Evolutionary conservation across 2,797 vertebrate genomes (phyloP), one percentile per base, ranked within the genome.

Genomic region (Coccyzus lansbergi): DNA sequence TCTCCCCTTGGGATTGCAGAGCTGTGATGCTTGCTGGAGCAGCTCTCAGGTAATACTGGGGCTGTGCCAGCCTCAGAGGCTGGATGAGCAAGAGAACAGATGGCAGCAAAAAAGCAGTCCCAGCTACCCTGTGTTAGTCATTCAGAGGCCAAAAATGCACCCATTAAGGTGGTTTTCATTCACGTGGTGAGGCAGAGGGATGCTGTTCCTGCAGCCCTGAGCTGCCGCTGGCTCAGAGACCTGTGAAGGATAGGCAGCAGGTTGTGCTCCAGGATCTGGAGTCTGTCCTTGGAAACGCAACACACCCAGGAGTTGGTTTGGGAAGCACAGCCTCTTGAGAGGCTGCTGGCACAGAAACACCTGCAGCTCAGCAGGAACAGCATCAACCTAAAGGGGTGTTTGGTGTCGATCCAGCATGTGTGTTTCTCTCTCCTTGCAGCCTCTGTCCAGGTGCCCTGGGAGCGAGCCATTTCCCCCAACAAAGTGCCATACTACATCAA

Each of bases 401-500:
- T 77, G 72, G 9, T 58, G 38, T 42, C 83, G 58, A 34, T 88
- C 65, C 58, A 55, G 88, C 72, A 20, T 92, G 68, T 26, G 20
- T 84, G 15, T 95, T n/a, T n/a, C 25, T 97, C 49, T 96, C 81
- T 81, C 80, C 90, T 93, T 92, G 83, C 97, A 99, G 99, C 98
- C 96, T 99, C 99, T 34, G 99, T 99, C 92, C 99, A 99, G 97
- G 98, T 99, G 85, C 99, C 99, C 55, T 99, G 99, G 99, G 99
- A 99, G 96, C 98, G 99, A 95, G 99, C 99, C 95, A 99, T 99
- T 97, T 99, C 99, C 91, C 99, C 99, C 70, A 99, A 99, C 98
- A 99, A 99, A 98, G 99, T 99, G 97, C 99, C 99, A 38, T 99
- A 99, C 97, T 99, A 99, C 97, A 99, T 99, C 98, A 99, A 99